Evolutionary conservation across 37 sponge, comb jelly and placozoan species (phyloP), one percentile per base, ranked within the genome.

Genomic region (Agelas oroides): DNA sequence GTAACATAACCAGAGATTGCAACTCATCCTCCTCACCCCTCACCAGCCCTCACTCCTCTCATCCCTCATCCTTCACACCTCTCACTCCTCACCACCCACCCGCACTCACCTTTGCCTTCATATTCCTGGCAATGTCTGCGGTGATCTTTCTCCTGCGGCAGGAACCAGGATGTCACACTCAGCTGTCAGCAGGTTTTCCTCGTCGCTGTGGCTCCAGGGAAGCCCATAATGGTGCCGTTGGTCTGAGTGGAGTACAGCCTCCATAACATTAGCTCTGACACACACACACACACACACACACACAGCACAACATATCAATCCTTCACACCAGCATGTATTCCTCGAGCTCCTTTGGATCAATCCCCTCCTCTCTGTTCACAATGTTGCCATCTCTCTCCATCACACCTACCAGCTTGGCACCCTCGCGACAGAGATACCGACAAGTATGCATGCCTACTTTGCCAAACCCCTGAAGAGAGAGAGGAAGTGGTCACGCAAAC

Each of bases 161-260:
- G 99, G 99, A 24, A 98, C 91, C 38, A 98, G 89, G 73, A 98
- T 98, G 82, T 98, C 99, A 85, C 99, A 98, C 64, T 96, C 88
- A 19, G 86, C 89, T 36, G 78, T 83, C 57, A 98, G 78, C 8
- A 98, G 79, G 82, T n/a, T n/a, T 94, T 91, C 78, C 95, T 94
- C 11, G 98, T 95, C 12, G 77, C 84, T 28, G 79, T 40, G 23
- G 99, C 99, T 34, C 86, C 89, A 55, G 97, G 97, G 75, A 89
- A 98, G 1, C 99, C 99, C 32, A 73, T 56, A 63, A 98, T 92
- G 28, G 92, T 90, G 33, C 93, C 92, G 56, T 87, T 75, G 0
- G 84, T 59, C 76, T 76, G 61, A 35, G 11, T 14, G 54, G 40
- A 34, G 36, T 23, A 69, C 70, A 25, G 70, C 20, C 12, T 62